Evolutionary conservation across 2,888 invertebrate genomes (phyloP), one percentile per base, ranked within the genome.

Genomic region (Epinotia ramella): DNA sequence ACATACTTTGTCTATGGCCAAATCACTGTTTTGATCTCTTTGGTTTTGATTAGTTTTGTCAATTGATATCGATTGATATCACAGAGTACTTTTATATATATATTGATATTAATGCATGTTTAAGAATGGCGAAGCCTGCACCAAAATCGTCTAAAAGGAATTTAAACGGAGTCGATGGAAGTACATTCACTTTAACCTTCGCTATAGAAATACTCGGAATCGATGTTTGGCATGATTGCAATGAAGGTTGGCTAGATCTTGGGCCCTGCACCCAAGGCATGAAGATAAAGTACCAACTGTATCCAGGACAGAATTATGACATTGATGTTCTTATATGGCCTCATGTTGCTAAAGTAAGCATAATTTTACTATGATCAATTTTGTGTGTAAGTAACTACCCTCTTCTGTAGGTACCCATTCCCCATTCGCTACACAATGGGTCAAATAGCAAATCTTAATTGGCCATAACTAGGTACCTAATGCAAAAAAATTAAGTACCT

Each of bases 261-360:
- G 90, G 88, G 0, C 80, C 86, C 0, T 87, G 83, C 77, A 67
- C 77, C 2, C 88, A 91, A 64, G 91, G 89, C 0, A 76, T 91
- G 33, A 92, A 87, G 78, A 77, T 94, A 60, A 88, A 90, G 33
- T 94, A 93, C 76, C 85, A 86, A 13, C 78, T 94, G 64, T 91
- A 89, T 78, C 87, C 88, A 16, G 92, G 90, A 3, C 86, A 88
- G 63, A 81, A 18, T 20, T 92, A 81, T 77, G 92, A 92, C 11
- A 57, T 92, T 24, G 92, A 93, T 77, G 80, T 94, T 56, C 78
- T 88, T 46, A 88, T 94, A 67, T 94, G 92, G 91, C 91, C 92
- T 9, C 89, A 92, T 78, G 85, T 83, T 67, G 91, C 88, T 44
- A 93, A 94, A 91, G 93, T 93, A 53, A 18, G 49, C 65, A 49